A percentile compares a stretch with the other conserved stretches of the same genome.
These are phyloP conservation scores for Bryconaethiops microstoma DNA, from an alignment of 2,797 vertebrate species.

Conservation along the genomic window DNA sequence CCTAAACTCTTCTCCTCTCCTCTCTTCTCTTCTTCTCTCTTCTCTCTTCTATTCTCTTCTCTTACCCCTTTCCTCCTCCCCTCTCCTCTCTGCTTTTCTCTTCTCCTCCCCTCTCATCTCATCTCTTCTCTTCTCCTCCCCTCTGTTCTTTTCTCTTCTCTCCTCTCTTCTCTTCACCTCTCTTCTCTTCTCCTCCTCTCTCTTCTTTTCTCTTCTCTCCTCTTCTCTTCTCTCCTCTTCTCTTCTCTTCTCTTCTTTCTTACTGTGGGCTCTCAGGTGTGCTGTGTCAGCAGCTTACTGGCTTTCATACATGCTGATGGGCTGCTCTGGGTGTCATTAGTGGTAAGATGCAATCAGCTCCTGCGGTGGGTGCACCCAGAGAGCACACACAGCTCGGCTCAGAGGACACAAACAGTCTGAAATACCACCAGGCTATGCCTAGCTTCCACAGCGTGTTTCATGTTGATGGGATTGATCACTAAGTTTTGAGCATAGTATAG, in stretches of 20 bases:
- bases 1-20: not conserved
- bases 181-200: not conserved
- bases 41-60: not conserved
- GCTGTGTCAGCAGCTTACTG: slow-evolving; percentile 74
- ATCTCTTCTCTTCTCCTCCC: not conserved
- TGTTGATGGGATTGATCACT: not conserved
- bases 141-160: not conserved
- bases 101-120: not conserved
- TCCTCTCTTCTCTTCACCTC: not conserved
- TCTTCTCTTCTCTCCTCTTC: slow-evolving; percentile 23
- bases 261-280: slow-evolving; percentile 68
- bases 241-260: slow-evolving; percentile 49
- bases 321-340: slow-evolving; percentile 56
- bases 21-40: slow-evolving; percentile 1
- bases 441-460: not conserved
- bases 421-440: not conserved
- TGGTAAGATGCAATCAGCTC: slow-evolving; percentile 58
- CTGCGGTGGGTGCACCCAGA: slow-evolving; percentile 36
- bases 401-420: not conserved
- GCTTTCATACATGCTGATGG: slow-evolving; percentile 58
- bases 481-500: not conserved
- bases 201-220: not conserved
- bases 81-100: too few relatives aligned
- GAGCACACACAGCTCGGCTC: not conserved
- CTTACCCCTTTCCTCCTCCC: not conserved